These are phyloP conservation scores for Galeopterus variegatus DNA, from an alignment of 2,113 vertebrate genomes.

Conservation along the genomic window DNA sequence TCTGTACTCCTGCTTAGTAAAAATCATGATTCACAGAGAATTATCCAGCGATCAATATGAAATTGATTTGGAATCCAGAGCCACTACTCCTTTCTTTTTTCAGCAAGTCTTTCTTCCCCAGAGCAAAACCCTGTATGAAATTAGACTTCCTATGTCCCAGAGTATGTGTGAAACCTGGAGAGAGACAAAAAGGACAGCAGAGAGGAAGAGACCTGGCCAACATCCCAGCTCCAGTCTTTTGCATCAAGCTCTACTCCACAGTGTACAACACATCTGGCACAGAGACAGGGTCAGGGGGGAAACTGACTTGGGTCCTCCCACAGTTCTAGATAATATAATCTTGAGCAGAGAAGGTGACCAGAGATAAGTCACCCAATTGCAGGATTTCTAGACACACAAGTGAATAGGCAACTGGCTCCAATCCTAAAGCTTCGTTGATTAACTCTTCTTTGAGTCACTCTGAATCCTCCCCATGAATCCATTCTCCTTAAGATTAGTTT, in stretches of 20 bases:
- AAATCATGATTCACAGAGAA: slow-evolving; percentile 39
- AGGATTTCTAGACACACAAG: neutral
- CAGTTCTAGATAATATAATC: neutral
- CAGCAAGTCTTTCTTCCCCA: slow-evolving; percentile 51
- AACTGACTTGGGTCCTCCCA: neutral
- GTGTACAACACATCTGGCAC: neutral
- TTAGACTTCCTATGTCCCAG: neutral
- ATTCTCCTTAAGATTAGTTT: neutral
- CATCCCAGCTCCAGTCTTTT: neutral
- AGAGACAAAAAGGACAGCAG: neutral
- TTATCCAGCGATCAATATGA: slow-evolving; percentile 27
- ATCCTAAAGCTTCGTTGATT: neutral
- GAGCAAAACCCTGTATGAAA: slow-evolving; percentile 51
- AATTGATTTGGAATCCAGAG: slow-evolving; percentile 63
- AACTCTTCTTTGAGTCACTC: neutral
- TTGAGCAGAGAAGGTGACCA: neutral
- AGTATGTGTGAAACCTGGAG: neutral
- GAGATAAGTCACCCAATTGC: neutral
- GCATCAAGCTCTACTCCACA: neutral
- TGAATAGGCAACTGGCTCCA: neutral
- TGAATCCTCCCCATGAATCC: neutral
- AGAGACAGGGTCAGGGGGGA: neutral
- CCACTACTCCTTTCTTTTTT: slow-evolving; percentile 1
- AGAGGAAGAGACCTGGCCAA: neutral
- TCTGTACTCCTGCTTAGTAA: neutral